Evolutionary conservation across 2,113 vertebrate species (phyloP).

Genomic region (Sialia sialis): DNA sequence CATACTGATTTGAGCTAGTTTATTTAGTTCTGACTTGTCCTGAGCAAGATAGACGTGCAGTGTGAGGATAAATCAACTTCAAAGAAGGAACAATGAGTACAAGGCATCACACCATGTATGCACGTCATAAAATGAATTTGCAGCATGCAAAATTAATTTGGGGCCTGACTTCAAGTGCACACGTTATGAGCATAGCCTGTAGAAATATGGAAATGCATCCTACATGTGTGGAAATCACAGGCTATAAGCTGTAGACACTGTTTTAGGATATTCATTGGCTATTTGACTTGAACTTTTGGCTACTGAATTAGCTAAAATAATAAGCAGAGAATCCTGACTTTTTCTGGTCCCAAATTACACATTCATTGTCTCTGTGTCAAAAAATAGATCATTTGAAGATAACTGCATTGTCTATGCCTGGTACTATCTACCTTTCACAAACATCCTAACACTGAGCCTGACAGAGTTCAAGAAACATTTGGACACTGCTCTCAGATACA

Average conservation of each 20-base stretch:
- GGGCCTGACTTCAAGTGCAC: background rate
- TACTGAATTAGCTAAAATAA: background rate
- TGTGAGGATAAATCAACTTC: background rate
- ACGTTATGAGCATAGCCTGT: background rate
- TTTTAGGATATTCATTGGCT: background rate
- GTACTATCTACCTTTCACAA: background rate
- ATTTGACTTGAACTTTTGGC: background rate
- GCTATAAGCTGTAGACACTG: background rate
- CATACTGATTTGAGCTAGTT: background rate
- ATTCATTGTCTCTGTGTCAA: background rate
- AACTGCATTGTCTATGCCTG: background rate
- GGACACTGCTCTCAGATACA: background rate
- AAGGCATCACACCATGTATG: background rate
- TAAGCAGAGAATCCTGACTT: background rate
- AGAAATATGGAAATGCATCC: background rate
- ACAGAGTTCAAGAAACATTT: background rate
- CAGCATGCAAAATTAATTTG: background rate
- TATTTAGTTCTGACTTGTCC: background rate
- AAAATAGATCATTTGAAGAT: background rate
- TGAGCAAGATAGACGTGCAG: background rate
- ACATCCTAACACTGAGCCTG: background rate
- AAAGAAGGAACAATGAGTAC: background rate
- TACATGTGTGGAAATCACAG: background rate
- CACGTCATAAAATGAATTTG: background rate
- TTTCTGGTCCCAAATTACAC: background rate